Evolutionary conservation across 2,113 vertebrate genomes (phyloP).

Genomic region (Ctenodactylus gundi): DNA sequence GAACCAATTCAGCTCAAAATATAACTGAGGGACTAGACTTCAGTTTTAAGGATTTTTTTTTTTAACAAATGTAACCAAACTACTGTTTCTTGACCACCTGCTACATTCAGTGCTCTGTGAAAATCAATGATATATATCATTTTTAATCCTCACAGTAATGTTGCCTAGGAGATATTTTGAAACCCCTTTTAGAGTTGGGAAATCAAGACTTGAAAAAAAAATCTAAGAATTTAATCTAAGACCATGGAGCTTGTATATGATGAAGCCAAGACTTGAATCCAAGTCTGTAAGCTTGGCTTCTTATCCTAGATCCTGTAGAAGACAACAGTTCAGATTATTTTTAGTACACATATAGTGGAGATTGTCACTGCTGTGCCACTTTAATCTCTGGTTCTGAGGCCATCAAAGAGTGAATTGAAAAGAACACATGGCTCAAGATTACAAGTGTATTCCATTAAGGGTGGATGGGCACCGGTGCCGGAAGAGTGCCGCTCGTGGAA

Average conservation of each 20-base stretch:
- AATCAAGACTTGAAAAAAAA: slow-evolving; percentile 27
- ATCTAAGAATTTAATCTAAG: slow-evolving; percentile 7
- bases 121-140: neutral
- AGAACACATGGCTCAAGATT: neutral
- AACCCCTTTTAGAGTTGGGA: slow-evolving; percentile 13
- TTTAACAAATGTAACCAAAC: neutral
- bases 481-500: neutral
- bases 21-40: neutral
- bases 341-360: neutral
- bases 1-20: neutral
- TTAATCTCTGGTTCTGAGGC: neutral
- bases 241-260: neutral
- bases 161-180: neutral
- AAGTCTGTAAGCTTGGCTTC: neutral
- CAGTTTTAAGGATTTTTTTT: neutral
- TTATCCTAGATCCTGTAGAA: neutral
- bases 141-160: neutral
- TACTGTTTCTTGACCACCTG: neutral
- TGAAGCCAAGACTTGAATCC: neutral
- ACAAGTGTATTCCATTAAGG: neutral
- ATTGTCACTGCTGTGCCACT: neutral
- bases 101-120: neutral
- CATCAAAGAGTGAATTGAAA: neutral
- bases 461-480: neutral
- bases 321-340: neutral